These are phyloP conservation scores for Ladona fulva DNA, from an alignment of 1,140 invertebrate genomes.

Conservation along the genomic window DNA sequence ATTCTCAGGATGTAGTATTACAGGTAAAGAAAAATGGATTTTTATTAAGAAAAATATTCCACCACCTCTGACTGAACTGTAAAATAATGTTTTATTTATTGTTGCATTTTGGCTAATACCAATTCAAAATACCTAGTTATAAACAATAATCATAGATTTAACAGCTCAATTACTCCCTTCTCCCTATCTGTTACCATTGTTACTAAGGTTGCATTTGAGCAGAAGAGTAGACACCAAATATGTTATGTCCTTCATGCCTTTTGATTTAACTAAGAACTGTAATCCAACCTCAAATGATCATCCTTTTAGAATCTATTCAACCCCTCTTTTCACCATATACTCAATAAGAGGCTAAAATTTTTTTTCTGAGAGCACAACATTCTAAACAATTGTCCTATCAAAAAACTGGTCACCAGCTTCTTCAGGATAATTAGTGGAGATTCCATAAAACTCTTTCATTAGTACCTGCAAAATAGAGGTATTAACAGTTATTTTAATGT, in stretches of 20 bases:
- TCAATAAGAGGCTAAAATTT: no score
- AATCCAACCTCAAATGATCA: no score
- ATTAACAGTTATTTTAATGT: neutral
- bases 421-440: neutral
- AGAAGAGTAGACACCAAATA: no score
- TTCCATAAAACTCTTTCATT: neutral
- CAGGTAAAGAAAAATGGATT: neutral
- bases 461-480: neutral
- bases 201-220: no score
- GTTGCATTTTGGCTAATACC: neutral
- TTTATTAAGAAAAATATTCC: neutral
- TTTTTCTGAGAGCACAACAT: conserved; percentile 1
- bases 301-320: no score
- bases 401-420: neutral
- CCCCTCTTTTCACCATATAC: no score
- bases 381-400: neutral
- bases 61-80: neutral
- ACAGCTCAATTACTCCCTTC: neutral
- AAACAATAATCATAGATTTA: neutral
- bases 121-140: neutral
- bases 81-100: neutral
- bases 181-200: no score
- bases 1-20: neutral
- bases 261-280: no score
- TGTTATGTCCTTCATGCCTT: no score